Evolutionary conservation across 2,888 invertebrate genomes (phyloP).

Genomic region (Abrostola tripartita): DNA sequence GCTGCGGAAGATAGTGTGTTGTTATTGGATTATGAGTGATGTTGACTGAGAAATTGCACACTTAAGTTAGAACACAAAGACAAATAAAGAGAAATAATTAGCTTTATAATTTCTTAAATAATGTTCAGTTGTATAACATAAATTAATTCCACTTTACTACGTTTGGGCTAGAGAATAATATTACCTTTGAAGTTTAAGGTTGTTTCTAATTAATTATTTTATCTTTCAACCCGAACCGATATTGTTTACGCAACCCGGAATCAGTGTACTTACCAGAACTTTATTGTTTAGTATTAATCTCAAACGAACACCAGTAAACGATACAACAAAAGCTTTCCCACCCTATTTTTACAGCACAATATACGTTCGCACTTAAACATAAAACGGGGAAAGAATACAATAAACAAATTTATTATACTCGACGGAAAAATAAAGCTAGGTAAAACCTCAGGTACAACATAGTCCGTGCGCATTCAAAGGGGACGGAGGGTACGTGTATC

Average conservation of each 20-base stretch:
- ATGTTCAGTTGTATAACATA: background rate
- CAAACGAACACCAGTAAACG: slow-evolving; percentile 21
- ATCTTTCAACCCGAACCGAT: slow-evolving; percentile 23
- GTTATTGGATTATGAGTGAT: slow-evolving; percentile 37
- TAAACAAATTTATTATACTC: slow-evolving; percentile 58
- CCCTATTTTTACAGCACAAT: slow-evolving; percentile 42
- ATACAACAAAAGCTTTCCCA: slow-evolving; percentile 33
- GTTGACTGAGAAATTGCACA: slow-evolving; percentile 4
- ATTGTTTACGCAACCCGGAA: slow-evolving; percentile 5
- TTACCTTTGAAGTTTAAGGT: background rate
- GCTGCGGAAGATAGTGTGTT: slow-evolving; percentile 42
- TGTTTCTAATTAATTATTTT: slow-evolving; percentile 25
- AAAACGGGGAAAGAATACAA: slow-evolving; percentile 53
- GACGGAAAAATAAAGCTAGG: slow-evolving; percentile 50
- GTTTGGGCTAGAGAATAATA: background rate
- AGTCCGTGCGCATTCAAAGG: slow-evolving; percentile 57
- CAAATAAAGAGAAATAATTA: background rate
- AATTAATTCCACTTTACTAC: background rate
- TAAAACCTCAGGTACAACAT: slow-evolving; percentile 48
- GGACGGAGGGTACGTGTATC: slow-evolving; percentile 55
- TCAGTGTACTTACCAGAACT: slow-evolving; percentile 3
- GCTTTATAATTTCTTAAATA: background rate
- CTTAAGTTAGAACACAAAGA: background rate
- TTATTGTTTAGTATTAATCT: slow-evolving; percentile 25
- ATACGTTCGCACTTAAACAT: slow-evolving; percentile 41